Conservation (phyloP, 2,888 invertebrate genomes). For the Nysson spinosus region DNA sequence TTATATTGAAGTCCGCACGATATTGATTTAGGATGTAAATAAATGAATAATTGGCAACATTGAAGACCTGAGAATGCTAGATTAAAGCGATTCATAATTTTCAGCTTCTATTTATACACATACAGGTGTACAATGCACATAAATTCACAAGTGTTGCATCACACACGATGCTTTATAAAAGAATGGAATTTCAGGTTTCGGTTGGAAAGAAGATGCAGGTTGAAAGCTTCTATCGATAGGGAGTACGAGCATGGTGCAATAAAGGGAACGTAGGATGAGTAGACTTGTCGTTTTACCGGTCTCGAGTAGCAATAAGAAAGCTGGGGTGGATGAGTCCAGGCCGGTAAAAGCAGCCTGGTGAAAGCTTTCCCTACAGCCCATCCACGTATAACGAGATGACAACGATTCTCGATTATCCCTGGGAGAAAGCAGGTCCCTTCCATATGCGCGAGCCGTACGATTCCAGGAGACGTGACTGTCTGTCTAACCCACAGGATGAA, state of each 20-base stretch:
- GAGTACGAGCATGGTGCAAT: slow-evolving; percentile 18
- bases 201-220: slow-evolving; percentile 5
- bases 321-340: slow-evolving; percentile 33
- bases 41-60: too few species aligned
- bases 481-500: slow-evolving; percentile 23
- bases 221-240: slow-evolving; percentile 33
- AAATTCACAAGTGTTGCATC: not conserved
- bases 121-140: not conserved
- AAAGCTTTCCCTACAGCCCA: slow-evolving; percentile 37
- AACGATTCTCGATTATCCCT: slow-evolving; percentile 62
- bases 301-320: slow-evolving; percentile 38
- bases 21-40: too few species aligned
- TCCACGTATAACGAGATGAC: slow-evolving; percentile 57
- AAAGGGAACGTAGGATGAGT: slow-evolving; percentile 17
- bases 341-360: slow-evolving; percentile 38
- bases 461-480: slow-evolving; percentile 50
- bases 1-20: too few species aligned
- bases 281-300: slow-evolving; percentile 29
- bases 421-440: slow-evolving; percentile 42
- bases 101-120: not conserved
- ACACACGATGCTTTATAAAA: slow-evolving; percentile 15
- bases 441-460: slow-evolving; percentile 59
- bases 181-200: slow-evolving; percentile 36
- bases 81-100: not conserved
- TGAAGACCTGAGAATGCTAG: too few species aligned